Base-by-base conservation (phyloP, 1,140 invertebrate genomes). In the Brachionus sp. region DNA sequence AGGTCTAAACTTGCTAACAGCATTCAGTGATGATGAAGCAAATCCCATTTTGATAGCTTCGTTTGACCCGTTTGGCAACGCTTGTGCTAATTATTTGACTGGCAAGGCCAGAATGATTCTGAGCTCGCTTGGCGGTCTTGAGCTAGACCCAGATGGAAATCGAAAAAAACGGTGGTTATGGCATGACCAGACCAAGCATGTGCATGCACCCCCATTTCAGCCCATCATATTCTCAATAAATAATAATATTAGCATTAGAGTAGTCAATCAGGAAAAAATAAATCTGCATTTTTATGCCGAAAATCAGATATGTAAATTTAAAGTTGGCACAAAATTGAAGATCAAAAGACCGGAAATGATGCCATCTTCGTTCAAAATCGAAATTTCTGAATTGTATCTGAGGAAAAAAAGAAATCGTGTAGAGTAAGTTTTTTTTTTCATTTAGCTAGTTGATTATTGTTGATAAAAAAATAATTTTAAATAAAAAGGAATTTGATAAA, bases 151-250 rank as follows among this genome's bases (percentile, higher is more conserved):
- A 10, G 29, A 83, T 10, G 88, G 88, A 7, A 85, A 75, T 9
- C 84, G 85, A 35, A 86, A 85, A 53, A 84, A 85, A 35, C 85
- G 85, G 37, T 89, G 88, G 88, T 57, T 46, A 9, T 89, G 88
- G 88, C 86, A 85, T 0, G 35, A 66, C 25, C 16, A 35, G n/a
- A 13, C 16, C 9, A 62, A 82, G 3, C 88, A 89, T 83, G 86
- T 88, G 0, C 88, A 89, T 84, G 88, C 88, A 0, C 88, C 88
- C 4, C 88, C 88, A 12, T 87, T 88, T 77, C 88, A 89, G 82
- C 87, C 88, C 2, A 86, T 89, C 64, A 86, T 85, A 37, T 85
- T 89, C 80, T 85, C 85, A 6, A 64, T 89, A 7, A 88, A 87
- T 70, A 84, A 80, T 7, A 62, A 86, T 53, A 84, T 87, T 0